Percentiles rank a stretch among this genome's conserved stretches.
Conservation (phyloP, 2,797 vertebrate species). For the Xenentodon cancila region DNA sequence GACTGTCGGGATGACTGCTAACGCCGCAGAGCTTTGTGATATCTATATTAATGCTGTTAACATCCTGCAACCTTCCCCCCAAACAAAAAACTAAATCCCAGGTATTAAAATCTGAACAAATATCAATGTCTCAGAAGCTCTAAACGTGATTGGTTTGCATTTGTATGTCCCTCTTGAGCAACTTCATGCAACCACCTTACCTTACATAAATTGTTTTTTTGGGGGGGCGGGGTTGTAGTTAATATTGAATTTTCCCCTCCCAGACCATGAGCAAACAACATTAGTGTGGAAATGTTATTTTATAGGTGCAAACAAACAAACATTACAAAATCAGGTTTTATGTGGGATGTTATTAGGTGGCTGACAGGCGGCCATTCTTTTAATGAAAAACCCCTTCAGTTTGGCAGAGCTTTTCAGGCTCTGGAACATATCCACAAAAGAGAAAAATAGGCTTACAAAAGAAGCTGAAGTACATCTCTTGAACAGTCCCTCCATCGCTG, state of each 20-base stretch:
- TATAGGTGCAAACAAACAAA: constrained; percentile 59
- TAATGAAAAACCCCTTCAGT: constrained; percentile 46
- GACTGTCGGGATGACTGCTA: constrained; percentile 61
- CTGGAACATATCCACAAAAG: constrained; percentile 1
- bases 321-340: constrained; percentile 36
- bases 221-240: neutral
- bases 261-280: constrained; percentile 49
- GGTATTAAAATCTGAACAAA: constrained; percentile 32
- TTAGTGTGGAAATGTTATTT: constrained; percentile 40
- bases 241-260: constrained; percentile 14
- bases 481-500: constrained; percentile 18
- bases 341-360: constrained; percentile 27
- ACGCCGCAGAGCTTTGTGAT: constrained; percentile 41
- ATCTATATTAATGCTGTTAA: constrained; percentile 53
- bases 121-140: constrained; percentile 25
- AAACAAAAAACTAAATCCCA: constrained; percentile 38
- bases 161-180: constrained; percentile 8
- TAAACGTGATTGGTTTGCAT: constrained; percentile 1
- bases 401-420: constrained; percentile 11
- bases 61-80: constrained; percentile 34
- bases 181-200: constrained; percentile 11
- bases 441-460: neutral
- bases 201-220: neutral
- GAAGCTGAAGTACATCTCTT: constrained; percentile 32
- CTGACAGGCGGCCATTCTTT: constrained; percentile 41